Percentiles rank a stretch among this genome's conserved stretches.
Conservation (phyloP, 2,113 vertebrate genomes). For the Sterna hirundo region DNA sequence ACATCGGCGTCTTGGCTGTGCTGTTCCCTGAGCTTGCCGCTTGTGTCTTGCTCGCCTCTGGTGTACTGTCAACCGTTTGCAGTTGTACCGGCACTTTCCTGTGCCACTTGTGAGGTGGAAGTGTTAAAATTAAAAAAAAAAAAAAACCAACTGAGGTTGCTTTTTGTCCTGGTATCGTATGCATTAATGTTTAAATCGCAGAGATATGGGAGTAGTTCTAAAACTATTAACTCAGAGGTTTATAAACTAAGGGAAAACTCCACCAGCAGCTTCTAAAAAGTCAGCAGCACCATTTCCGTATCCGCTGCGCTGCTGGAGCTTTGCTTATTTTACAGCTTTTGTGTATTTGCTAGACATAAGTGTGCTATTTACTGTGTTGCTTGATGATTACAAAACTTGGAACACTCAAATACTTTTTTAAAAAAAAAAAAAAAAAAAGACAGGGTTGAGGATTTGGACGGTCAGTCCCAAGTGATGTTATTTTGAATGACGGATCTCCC, state of each 20-base stretch:
- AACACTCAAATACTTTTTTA: not conserved
- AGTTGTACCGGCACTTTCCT: not conserved
- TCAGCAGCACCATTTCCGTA: fast-evolving
- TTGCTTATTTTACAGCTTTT: not conserved
- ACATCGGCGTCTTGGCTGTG: not conserved
- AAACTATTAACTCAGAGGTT: not conserved
- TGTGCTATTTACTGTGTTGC: not conserved
- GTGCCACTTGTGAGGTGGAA: fast-evolving
- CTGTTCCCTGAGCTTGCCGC: fast-evolving
- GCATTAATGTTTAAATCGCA: not conserved
- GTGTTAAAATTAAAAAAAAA: not conserved
- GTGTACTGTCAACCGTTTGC: fast-evolving
- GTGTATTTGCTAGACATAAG: not conserved
- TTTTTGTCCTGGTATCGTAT: fast-evolving
- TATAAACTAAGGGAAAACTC: not conserved
- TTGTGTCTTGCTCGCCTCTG: not conserved
- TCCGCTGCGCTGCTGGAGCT: fast-evolving
- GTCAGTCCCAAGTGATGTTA: not conserved
- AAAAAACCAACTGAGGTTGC: no score
- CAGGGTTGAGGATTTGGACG: not conserved
- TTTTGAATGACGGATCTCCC: not conserved
- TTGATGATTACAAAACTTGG: not conserved
- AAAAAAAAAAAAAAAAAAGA: not conserved
- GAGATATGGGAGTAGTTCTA: not conserved
- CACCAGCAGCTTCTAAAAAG: not conserved